These are phyloP conservation scores for Rhizomys pruinosus DNA, from an alignment of 2,113 vertebrate species.

Conservation along the genomic window DNA sequence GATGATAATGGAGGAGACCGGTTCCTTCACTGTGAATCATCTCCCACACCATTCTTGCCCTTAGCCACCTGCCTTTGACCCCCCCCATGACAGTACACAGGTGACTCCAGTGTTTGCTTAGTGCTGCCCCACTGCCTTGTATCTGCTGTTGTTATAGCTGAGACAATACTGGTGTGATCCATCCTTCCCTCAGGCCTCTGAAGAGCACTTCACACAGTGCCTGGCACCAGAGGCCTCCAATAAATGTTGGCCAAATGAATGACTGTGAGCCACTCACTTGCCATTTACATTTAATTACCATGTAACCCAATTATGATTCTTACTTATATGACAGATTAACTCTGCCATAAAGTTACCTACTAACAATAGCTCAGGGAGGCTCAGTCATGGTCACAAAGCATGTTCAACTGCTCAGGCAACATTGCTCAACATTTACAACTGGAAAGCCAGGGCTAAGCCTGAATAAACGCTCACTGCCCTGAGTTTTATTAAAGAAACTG, in stretches of 20 bases:
- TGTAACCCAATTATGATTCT: constrained; percentile 25
- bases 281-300: constrained; percentile 49
- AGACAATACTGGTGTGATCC: not conserved
- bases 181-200: not conserved
- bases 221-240: constrained; percentile 51
- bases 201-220: not conserved
- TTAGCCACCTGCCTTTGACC: not conserved
- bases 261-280: not conserved
- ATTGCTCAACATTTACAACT: not conserved
- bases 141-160: not conserved
- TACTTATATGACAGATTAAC: constrained; percentile 48
- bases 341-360: constrained; percentile 50
- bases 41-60: not conserved
- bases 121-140: not conserved
- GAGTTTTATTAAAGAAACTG: not conserved
- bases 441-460: not conserved
- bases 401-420: constrained; percentile 29
- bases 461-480: not conserved
- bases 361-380: constrained; percentile 40
- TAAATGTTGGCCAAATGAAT: constrained; percentile 59
- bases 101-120: not conserved
- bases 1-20: not conserved
- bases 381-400: not conserved
- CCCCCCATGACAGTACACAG: not conserved
- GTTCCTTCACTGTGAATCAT: not conserved